Conservation (phyloP, 2,113 vertebrate genomes). For the Loxodonta africana region DNA sequence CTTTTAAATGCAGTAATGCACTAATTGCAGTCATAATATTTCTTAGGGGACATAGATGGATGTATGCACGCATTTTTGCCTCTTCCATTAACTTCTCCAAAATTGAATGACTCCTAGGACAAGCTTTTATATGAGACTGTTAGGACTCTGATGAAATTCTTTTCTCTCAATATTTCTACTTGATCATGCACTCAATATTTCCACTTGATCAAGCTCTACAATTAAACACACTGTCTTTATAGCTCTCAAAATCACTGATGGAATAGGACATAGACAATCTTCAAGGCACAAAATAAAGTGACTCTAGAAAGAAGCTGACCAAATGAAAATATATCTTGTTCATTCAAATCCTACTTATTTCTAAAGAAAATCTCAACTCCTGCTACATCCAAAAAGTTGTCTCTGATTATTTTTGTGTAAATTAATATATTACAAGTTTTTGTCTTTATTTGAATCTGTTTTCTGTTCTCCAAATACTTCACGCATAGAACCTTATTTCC, state of each 20-base stretch:
- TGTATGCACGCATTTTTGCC: background rate
- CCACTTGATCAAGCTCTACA: background rate
- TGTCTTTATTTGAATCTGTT: conserved; percentile 26
- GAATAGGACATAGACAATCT: background rate
- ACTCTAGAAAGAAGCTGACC: background rate
- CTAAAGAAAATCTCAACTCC: conserved; percentile 35
- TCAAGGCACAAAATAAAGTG: background rate
- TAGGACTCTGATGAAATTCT: background rate
- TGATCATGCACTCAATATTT: background rate
- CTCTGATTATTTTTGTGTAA: conserved; percentile 30
- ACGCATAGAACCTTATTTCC: background rate
- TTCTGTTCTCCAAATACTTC: conserved; percentile 62
- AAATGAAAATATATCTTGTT: background rate
- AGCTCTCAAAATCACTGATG: background rate
- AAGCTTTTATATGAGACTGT: conserved; percentile 16
- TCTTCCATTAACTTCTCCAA: conserved; percentile 30
- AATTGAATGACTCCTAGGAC: background rate
- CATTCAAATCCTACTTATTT: background rate
- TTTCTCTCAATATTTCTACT: conserved; percentile 43
- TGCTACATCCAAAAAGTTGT: background rate
- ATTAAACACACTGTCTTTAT: background rate
- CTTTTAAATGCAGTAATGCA: conserved; percentile 21
- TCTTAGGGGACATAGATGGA: conserved; percentile 25
- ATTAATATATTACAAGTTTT: background rate
- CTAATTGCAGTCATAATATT: conserved; percentile 37